Evolutionary conservation across 2,113 vertebrate genomes (phyloP).

Genomic region (Oncorhynchus gorbuscha): DNA sequence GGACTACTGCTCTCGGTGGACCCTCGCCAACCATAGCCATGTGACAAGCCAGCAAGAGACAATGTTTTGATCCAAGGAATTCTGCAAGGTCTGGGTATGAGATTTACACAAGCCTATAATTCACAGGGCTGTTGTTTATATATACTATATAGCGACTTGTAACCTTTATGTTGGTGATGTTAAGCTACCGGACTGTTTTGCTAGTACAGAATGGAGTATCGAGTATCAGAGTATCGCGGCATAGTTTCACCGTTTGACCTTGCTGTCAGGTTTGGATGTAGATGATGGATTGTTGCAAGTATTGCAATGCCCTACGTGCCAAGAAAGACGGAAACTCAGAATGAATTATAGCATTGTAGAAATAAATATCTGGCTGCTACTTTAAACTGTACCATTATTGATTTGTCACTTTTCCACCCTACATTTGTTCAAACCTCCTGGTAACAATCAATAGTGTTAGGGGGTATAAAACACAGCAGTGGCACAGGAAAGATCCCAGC

Average conservation of each 20-base stretch:
- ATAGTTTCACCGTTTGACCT: not conserved
- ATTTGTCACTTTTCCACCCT: slow-evolving; percentile 32
- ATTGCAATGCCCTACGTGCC: not conserved
- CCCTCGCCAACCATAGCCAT: not conserved
- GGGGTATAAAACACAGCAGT: slow-evolving; percentile 28
- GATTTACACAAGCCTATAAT: not conserved
- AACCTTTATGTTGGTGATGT: not conserved
- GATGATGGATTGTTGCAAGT: not conserved
- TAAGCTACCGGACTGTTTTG: not conserved
- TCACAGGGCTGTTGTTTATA: not conserved
- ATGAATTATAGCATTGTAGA: not conserved
- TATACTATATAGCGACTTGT: not conserved
- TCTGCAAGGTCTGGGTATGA: too few species aligned
- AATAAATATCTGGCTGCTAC: slow-evolving; percentile 3
- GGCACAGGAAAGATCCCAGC: slow-evolving; percentile 15
- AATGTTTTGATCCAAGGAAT: not conserved
- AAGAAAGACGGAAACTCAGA: not conserved
- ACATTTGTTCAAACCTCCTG: slow-evolving; percentile 39
- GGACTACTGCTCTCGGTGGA: slow-evolving; percentile 16
- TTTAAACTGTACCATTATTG: slow-evolving; percentile 28
- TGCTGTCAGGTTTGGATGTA: not conserved
- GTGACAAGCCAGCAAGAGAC: not conserved
- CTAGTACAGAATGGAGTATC: too few species aligned
- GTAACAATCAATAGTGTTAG: slow-evolving; percentile 30
- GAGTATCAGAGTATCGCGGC: not conserved